Conservation (phyloP, 2,797 vertebrate genomes). For the Chromis chromis region DNA sequence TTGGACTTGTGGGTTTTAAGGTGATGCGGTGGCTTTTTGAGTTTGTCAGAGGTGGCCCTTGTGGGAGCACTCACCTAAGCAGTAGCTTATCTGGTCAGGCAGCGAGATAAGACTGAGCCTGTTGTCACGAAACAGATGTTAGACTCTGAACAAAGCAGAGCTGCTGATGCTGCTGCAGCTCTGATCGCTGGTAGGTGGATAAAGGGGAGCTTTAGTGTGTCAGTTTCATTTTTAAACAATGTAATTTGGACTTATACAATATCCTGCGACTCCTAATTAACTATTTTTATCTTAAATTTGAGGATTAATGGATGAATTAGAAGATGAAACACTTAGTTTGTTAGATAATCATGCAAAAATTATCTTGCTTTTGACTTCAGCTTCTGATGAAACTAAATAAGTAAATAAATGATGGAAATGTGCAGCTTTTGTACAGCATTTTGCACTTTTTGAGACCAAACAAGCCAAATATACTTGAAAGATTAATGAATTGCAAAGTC, state of each 20-base stretch:
- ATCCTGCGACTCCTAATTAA: neutral
- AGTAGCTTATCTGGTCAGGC: constrained; percentile 46
- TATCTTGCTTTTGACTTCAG: no score
- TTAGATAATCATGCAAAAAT: no score
- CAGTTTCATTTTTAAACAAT: neutral
- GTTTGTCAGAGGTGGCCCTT: constrained; percentile 30
- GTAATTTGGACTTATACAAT: neutral
- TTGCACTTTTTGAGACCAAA: neutral
- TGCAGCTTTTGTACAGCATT: neutral
- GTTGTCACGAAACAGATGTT: constrained; percentile 71
- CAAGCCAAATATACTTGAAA: neutral
- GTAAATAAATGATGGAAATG: no score
- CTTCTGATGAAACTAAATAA: no score
- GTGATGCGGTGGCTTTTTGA: neutral
- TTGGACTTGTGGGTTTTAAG: constrained; percentile 7
- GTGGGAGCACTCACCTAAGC: constrained; percentile 14
- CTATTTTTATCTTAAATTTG: no score
- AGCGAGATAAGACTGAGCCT: constrained; percentile 54
- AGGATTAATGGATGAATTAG: no score
- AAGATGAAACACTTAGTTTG: no score
- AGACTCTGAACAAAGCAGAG: constrained; percentile 25
- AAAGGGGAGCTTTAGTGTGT: neutral
- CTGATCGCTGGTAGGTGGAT: constrained; percentile 5
- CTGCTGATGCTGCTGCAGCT: constrained; percentile 13
- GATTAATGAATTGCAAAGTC: neutral